Base-by-base conservation (phyloP, 2,797 vertebrate species). In the Phaenicophaeus curvirostris region DNA sequence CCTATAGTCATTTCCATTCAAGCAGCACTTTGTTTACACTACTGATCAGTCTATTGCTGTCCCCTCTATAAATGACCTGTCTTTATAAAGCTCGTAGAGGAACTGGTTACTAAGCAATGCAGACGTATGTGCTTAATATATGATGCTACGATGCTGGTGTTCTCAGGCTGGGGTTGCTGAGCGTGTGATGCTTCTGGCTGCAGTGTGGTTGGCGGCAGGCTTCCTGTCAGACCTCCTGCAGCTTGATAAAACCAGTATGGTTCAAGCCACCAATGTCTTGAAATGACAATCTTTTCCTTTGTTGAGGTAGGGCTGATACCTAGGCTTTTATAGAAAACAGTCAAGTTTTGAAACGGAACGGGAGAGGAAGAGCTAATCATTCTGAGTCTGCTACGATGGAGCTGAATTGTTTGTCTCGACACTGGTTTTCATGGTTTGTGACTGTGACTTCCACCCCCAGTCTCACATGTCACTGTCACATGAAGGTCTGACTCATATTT, bases 381-480 rank as follows among this genome's bases (percentile, higher is more conserved):
- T 85, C 27, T 17, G 63, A 58, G 11, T 77, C 46, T 91, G 20
- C 95, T 87, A 89, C 25, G 30, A 50, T 8, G 25, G 85, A 95
- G 81, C 71, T 4, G 9, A 55, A 27, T 67, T 8, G 28, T 78
- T 78, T 87, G 20, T 88, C 41, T 93, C 14, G 0, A 13, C 4
- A 3, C 51, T 84, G 85, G 44, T 77, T 96, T 91, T 84, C n/a
- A 0, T 54, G 57, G 73, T 93, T 95, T 81, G 69, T 88, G 66
- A 50, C 82, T 25, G 21, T 89, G 77, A 66, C 88, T 96, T 90
- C 76, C 86, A 78, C 87, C 82, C 77, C 62, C 23, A 12, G 82
- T 93, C 85, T 63, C 28, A n/a, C 8, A 54, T 90, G 73, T 81
- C 67, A 58, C 87, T 81, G 72, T 75, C 81, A 54, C 20, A 11